Base-by-base conservation (phyloP, 2,797 vertebrate genomes). In the Thaleichthys pacificus region DNA sequence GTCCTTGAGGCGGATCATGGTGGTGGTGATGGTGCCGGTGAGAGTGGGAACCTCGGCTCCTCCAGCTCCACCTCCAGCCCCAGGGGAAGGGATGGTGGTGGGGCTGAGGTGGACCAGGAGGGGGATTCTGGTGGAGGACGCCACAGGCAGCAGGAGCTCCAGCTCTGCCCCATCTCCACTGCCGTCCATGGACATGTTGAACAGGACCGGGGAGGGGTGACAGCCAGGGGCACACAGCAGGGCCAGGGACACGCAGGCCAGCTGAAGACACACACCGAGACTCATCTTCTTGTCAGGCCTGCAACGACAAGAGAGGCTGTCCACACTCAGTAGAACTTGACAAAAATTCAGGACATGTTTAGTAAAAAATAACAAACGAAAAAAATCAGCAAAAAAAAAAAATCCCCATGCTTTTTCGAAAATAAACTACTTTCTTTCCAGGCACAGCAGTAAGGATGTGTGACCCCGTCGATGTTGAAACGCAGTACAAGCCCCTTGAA, bases 111-210 rank as follows among this genome's bases (percentile, higher is more conserved):
- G 51, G 71, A 35, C 5, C 63, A 2, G 71, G 49, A 26, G 19
- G 51, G 72, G 54, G 0, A 82, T 89, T 0, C 70, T 71, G 0
- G 66, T 77, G 60, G 86, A 89, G 3, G 81, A 87, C 21, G 2
- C 82, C 0, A 90, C 90, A 0, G 94, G 92, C 0, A 93, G 91
- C 3, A 93, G 84, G 2, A 94, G 84, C 67, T 94, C 95, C 42
- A 81, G 83, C 57, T 95, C 96, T 0, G 85, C 82, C 0, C 89
- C 89, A 0, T 97, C 96, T 0, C 96, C 97, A 0, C 97, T 98
- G 80, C 95, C 93, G 0, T 87, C 94, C 0, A 86, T 9, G 12
- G 92, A 90, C 0, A 82, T 67, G 80, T 93, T 95, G 82, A 88
- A 89, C 35, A 91, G 85, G 42, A 93, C 66, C 0, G 94, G 91